Evolutionary conservation across 1,140 invertebrate species (phyloP), one percentile per base, ranked within the genome.

Genomic region (Conus betulinus): DNA sequence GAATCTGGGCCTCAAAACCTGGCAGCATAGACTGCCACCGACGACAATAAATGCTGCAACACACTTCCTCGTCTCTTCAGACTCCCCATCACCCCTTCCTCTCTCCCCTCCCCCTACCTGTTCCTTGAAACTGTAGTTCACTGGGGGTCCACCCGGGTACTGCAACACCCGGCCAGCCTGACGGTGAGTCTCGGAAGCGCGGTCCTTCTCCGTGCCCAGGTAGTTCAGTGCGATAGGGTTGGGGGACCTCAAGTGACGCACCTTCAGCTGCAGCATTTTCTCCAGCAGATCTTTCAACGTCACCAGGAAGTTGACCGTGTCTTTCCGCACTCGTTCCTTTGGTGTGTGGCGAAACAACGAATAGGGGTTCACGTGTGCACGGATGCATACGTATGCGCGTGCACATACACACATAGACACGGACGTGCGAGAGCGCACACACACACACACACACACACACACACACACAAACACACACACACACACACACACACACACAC

Each of bases 181-280:
- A 11, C 23, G 15, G 60, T 11, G 17, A 13, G 10, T 11, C 23
- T 71, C 67, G 6, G 0, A 7, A 6, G 6, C 17, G 11, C 17
- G n/a, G 27, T 85, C 84, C 71, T 71, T 85, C 3, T 74, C 52
- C 63, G 84, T 39, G 63, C 51, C 84, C 63, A 85, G 84, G 6
- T 10, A 20, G 11, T 55, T 20, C 5, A 85, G 63, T 4, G 39
- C 52, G 84, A 85, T 71, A 7, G 84, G 84, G 8, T 74, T 55
- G 27, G 51, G 15, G 63, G 84, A 85, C 39, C 39, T 67, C 2
- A 85, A 63, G 84, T 85, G 84, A 4, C 84, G 84, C 10, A 74
- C 27, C 39, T 74, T 85, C 25, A 85, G 27, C 27, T 52, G 60
- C 25, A 85, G 84, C 27, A 85, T 39, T 27, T 85, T 71, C 63